These are phyloP conservation scores for Crematogaster levior DNA, from an alignment of 2,888 invertebrate species.

Conservation along the genomic window DNA sequence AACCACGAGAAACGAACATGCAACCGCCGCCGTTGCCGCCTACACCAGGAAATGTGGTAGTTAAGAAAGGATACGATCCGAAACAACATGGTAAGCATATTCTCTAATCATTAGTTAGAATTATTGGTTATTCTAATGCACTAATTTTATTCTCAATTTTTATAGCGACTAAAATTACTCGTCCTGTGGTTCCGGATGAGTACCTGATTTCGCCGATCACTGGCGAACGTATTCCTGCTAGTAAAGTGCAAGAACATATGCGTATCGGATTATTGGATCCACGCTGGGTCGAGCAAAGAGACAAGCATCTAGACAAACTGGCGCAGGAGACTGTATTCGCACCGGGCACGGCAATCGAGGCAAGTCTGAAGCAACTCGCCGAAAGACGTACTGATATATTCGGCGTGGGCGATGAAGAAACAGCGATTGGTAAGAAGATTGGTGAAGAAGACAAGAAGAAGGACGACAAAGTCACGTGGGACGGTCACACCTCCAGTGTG, in stretches of 20 bases:
- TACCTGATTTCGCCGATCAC: slow-evolving; percentile 99
- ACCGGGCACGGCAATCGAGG: slow-evolving; percentile 95
- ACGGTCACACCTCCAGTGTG: slow-evolving; percentile 98
- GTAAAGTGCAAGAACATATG: slow-evolving; percentile 99
- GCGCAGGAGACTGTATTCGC: slow-evolving; percentile 95
- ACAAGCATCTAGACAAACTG: slow-evolving; percentile 96
- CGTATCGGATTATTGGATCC: slow-evolving; percentile 98
- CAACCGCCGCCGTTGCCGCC: slow-evolving; percentile 93
- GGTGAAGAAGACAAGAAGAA: slow-evolving; percentile 95
- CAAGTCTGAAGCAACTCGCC: slow-evolving; percentile 97
- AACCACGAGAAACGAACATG: slow-evolving; percentile 85
- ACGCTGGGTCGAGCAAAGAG: slow-evolving; percentile 98
- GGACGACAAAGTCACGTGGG: slow-evolving; percentile 98
- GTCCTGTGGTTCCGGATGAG: slow-evolving; percentile 91
- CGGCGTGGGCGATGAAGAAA: slow-evolving; percentile 99
- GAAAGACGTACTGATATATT: slow-evolving; percentile 99
- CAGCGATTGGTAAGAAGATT: slow-evolving; percentile 99
- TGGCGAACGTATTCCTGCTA: slow-evolving; percentile 98
- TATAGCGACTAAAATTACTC: slow-evolving; percentile 73
- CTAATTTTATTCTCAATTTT: slow-evolving; percentile 18
- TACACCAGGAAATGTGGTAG: slow-evolving; percentile 96
- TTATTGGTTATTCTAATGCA: not conserved
- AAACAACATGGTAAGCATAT: slow-evolving; percentile 88
- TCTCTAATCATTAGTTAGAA: not conserved
- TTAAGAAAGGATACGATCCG: slow-evolving; percentile 98